Base-by-base conservation (phyloP, 53 echinoderm and acorn worm species). In the Actinopyga echinites region DNA sequence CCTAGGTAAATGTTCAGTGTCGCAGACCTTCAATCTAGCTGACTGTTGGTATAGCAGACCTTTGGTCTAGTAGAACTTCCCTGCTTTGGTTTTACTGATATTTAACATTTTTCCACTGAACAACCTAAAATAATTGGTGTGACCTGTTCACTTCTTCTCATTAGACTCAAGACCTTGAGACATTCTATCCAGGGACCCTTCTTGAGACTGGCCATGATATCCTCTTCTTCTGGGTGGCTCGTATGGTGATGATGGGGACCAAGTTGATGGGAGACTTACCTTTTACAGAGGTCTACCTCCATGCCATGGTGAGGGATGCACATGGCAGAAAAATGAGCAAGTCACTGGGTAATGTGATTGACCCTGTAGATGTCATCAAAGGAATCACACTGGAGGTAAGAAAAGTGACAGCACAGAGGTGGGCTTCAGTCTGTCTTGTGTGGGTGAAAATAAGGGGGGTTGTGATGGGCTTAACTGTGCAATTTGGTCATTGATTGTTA, bases 261-360 rank as follows among this genome's bases (percentile, higher is more conserved):
- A 89, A 82, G n/a, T 86, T 92, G 19, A 88, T 65, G 28, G 92
- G 83, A 57, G 79, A 90, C 74, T 64, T 97, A 25, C 99, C 99
- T 6, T 96, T 96, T 83, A 83, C 74, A 15, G 84, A 93, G 87
- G 90, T 89, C 78, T 94, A 92, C 85, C 89, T 97, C 0, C 99
- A 97, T 73, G 92, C 99, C 53, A 90, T 97, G 99, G 99, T 94
- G 34, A 79, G 99, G 4, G 99, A 97, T 80, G 94, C 94, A 7
- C 99, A 97, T 73, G 99, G 94, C 6, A 87, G 99, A 53, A 99
- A 99, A 84, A 99, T 99, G 94, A 99, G 99, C 91, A 95, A 99
- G 78, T 99, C 99, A 17, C 89, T 99, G 33, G 99, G 99, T 2
- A 99, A 95, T 69, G 95, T 99, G 62, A 99, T 99, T 34, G 99